These are phyloP conservation scores for Furnarius figulus DNA, from an alignment of 2,113 vertebrate species.

Conservation along the genomic window DNA sequence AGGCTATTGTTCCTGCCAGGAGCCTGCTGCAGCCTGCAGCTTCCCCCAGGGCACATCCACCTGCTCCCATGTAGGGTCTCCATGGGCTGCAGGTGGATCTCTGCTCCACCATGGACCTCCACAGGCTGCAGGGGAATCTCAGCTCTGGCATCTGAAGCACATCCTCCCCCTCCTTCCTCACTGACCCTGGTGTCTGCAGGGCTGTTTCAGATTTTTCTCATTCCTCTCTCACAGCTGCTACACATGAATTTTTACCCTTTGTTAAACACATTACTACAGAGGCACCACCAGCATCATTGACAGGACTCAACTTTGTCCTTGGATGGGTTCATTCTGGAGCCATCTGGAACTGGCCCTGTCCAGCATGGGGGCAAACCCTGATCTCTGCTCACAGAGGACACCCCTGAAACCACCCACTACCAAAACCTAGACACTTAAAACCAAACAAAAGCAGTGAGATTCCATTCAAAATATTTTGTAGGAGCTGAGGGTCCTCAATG, in stretches of 20 bases:
- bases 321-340: neutral
- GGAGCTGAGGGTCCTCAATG: neutral
- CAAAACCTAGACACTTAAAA: neutral
- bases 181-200: neutral
- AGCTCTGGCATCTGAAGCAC: neutral
- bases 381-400: neutral
- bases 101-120: neutral
- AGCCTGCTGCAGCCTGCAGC: neutral
- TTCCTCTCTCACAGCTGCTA: neutral
- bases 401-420: neutral
- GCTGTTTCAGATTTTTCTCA: neutral
- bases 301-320: neutral
- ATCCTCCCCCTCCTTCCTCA: neutral
- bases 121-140: neutral
- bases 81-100: neutral
- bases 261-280: neutral
- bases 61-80: accelerated
- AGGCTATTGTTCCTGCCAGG: neutral
- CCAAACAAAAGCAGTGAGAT: neutral
- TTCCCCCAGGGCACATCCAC: neutral
- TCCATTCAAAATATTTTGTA: neutral
- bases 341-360: neutral
- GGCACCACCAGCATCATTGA: neutral
- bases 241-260: neutral
- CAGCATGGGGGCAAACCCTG: neutral